Percentiles rank a stretch among this genome's conserved stretches.
Conservation (phyloP, 2,113 vertebrate genomes). For the Dasyprocta punctata region DNA sequence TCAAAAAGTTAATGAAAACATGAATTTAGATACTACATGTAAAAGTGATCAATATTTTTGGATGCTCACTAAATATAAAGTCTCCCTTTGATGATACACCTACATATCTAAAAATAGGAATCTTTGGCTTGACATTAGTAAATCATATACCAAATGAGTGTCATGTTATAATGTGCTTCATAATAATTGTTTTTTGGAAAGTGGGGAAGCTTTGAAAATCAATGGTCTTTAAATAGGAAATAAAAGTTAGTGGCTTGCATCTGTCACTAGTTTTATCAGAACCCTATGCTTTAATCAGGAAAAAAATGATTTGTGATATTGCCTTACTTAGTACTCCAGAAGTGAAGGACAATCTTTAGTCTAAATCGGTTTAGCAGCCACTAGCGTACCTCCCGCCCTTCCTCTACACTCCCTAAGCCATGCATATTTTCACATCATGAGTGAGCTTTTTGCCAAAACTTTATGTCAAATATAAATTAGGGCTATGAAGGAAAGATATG, state of each 20-base stretch:
- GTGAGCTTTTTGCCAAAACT: not conserved
- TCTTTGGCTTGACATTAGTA: not conserved
- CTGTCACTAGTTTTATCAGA: not conserved
- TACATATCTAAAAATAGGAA: not conserved
- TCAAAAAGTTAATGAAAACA: not conserved
- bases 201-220: not conserved
- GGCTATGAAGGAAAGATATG: not conserved
- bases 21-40: not conserved
- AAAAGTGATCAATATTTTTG: not conserved
- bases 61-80: not conserved
- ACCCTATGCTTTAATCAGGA: not conserved
- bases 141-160: not conserved
- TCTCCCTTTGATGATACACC: not conserved
- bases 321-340: not conserved
- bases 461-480: not conserved
- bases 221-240: constrained; percentile 23
- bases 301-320: not conserved
- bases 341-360: not conserved
- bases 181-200: not conserved
- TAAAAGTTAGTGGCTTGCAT: not conserved
- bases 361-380: no score
- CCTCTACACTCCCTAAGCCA: not conserved
- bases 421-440: not conserved
- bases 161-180: not conserved
- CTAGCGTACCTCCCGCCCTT: not conserved